These are phyloP conservation scores for Ricordea florida DNA, from an alignment of 92 coral and sea anemone species.

Conservation along the genomic window DNA sequence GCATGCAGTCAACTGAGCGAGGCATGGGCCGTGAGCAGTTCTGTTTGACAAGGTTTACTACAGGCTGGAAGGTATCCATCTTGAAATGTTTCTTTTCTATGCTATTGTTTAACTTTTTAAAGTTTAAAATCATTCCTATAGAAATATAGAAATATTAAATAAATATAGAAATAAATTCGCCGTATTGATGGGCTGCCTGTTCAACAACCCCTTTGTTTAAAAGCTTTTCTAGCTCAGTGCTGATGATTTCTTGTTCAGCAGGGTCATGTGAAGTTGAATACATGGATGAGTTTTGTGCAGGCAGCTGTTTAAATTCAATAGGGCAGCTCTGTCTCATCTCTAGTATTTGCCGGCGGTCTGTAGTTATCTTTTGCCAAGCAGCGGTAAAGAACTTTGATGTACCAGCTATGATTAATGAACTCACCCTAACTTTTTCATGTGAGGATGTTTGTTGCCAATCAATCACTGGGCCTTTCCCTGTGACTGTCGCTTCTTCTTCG, in stretches of 20 bases:
- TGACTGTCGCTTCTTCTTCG: background rate
- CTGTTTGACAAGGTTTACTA: slow-evolving; percentile 6
- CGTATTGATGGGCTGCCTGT: background rate
- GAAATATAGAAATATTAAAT: slow-evolving; percentile 15
- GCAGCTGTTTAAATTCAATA: background rate
- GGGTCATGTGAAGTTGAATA: background rate
- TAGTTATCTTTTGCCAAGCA: slow-evolving; percentile 9
- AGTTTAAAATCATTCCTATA: slow-evolving; percentile 20
- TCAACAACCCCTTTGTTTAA: slow-evolving; percentile 14
- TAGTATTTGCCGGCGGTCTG: background rate
- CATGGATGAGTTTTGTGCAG: background rate
- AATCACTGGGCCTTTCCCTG: slow-evolving; percentile 1
- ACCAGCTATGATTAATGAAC: background rate
- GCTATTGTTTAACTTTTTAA: slow-evolving; percentile 8
- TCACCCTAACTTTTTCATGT: slow-evolving; percentile 16
- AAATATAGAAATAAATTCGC: slow-evolving; percentile 29
- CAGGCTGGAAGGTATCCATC: slow-evolving; percentile 20
- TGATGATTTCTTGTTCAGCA: background rate
- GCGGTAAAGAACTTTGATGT: background rate
- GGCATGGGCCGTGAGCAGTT: too few species aligned
- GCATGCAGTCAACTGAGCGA: too few species aligned
- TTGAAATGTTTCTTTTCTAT: slow-evolving; percentile 46
- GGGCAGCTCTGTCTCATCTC: slow-evolving; percentile 9
- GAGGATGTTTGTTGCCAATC: background rate
- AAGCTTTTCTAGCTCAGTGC: background rate